Evolutionary conservation across 1,140 invertebrate species (phyloP).

Genomic region (Drosophila triauraria): DNA sequence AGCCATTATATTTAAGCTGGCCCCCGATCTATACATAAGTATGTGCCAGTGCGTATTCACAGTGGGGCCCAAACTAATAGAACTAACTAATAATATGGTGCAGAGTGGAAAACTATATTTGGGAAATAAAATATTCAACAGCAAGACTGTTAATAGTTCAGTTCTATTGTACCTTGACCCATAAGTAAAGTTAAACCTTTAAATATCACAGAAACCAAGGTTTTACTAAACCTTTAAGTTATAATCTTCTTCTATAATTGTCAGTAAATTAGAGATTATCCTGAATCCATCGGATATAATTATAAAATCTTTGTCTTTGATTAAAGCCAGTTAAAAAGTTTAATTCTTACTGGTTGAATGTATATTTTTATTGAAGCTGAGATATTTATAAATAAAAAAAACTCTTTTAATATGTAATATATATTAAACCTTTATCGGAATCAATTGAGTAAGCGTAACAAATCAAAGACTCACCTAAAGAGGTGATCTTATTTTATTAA

Average conservation of each 20-base stretch:
- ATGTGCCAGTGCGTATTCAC: constrained; percentile 12
- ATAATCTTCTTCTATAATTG: not conserved
- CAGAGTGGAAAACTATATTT: not conserved
- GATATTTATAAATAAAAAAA: too few species aligned
- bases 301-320: not conserved
- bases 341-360: not conserved
- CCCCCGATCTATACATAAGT: constrained; percentile 53
- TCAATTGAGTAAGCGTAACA: too few species aligned
- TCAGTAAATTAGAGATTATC: not conserved
- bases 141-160: not conserved
- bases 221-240: too few species aligned
- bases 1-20: constrained; percentile 79
- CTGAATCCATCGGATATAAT: not conserved
- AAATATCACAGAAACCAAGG: too few species aligned
- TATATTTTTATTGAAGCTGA: too few species aligned
- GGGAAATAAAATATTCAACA: not conserved
- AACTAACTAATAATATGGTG: not conserved
- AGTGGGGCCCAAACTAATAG: not conserved
- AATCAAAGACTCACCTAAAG: too few species aligned
- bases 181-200: not conserved
- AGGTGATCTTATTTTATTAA: too few species aligned
- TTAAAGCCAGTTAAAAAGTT: not conserved
- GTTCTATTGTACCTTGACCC: not conserved
- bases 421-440: too few species aligned
- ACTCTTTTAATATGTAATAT: too few species aligned